Percentiles rank a stretch among this genome's conserved stretches.
phyloP scores from a whole-genome alignment of 1,140 invertebrate species.

The Panulirus ornatus region DNA sequence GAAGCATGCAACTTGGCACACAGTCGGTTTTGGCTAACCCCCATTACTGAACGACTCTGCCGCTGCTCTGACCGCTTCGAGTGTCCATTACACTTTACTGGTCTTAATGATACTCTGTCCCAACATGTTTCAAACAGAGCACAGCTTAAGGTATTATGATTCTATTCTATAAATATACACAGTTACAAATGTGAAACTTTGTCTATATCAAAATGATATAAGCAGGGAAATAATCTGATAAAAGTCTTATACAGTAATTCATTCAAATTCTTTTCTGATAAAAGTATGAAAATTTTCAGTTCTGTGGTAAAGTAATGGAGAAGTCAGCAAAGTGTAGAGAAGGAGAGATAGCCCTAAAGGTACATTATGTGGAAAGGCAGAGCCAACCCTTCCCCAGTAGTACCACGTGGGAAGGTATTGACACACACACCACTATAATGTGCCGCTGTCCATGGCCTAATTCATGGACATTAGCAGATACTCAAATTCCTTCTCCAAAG shows the following conservation, averaged over 20 bases:
- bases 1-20: conserved; percentile 81
- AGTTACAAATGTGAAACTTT: too few relatives aligned
- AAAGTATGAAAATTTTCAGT: conserved; percentile 35
- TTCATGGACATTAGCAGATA: conserved; percentile 32
- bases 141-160: conserved; percentile 79
- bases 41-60: conserved; percentile 80
- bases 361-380: conserved; percentile 44
- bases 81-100: conserved; percentile 79
- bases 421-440: conserved; percentile 65
- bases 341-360: conserved; percentile 73
- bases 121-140: conserved; percentile 78
- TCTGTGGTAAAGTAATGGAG: conserved; percentile 59
- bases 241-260: too few relatives aligned
- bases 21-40: conserved; percentile 80
- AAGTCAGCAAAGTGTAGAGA: conserved; percentile 66
- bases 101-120: conserved; percentile 59
- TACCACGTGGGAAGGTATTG: conserved; percentile 64
- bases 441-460: conserved; percentile 63
- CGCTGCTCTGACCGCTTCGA: conserved; percentile 80
- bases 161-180: conserved; percentile 20
- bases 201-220: too few relatives aligned
- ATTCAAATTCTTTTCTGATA: too few relatives aligned
- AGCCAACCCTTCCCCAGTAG: conserved; percentile 72
- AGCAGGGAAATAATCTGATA: too few relatives aligned
- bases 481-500: background rate